These are phyloP conservation scores for Eupeodes latifasciatus DNA, from an alignment of 2,888 invertebrate species.

Conservation along the genomic window DNA sequence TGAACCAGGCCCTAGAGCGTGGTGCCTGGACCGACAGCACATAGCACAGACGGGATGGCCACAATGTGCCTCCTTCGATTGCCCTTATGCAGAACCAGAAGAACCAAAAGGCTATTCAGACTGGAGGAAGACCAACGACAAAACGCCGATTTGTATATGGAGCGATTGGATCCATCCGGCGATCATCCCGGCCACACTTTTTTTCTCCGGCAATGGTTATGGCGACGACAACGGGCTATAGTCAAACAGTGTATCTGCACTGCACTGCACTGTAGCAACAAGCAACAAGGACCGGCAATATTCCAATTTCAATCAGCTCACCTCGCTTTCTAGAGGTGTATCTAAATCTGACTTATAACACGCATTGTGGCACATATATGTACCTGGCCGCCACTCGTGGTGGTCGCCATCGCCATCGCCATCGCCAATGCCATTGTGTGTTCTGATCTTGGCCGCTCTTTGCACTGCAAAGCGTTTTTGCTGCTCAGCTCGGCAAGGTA, in stretches of 20 bases:
- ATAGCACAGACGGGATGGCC: background rate
- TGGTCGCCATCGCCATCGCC: constrained; percentile 64
- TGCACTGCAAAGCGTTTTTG: constrained; percentile 53
- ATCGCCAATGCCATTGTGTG: constrained; percentile 57
- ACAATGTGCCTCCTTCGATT: constrained; percentile 33
- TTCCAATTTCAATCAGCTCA: constrained; percentile 76
- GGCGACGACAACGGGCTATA: background rate
- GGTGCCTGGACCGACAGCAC: background rate
- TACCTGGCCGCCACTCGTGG: constrained; percentile 58
- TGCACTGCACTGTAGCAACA: too few species aligned
- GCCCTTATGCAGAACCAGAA: constrained; percentile 70
- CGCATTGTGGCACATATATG: constrained; percentile 76
- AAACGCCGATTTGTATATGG: constrained; percentile 76
- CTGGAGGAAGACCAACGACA: constrained; percentile 56
- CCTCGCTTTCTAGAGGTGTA: constrained; percentile 74
- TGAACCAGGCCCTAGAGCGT: background rate
- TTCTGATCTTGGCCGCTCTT: constrained; percentile 69
- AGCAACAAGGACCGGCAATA: constrained; percentile 64
- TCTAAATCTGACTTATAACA: constrained; percentile 77
- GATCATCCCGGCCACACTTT: constrained; percentile 74
- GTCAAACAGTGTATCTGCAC: background rate
- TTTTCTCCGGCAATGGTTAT: constrained; percentile 28
- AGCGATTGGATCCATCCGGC: constrained; percentile 68
- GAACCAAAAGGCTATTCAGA: constrained; percentile 27
- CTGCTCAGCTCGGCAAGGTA: constrained; percentile 1